Conservation (phyloP, 2,888 invertebrate genomes). For the Drosophila neonasuta region DNA sequence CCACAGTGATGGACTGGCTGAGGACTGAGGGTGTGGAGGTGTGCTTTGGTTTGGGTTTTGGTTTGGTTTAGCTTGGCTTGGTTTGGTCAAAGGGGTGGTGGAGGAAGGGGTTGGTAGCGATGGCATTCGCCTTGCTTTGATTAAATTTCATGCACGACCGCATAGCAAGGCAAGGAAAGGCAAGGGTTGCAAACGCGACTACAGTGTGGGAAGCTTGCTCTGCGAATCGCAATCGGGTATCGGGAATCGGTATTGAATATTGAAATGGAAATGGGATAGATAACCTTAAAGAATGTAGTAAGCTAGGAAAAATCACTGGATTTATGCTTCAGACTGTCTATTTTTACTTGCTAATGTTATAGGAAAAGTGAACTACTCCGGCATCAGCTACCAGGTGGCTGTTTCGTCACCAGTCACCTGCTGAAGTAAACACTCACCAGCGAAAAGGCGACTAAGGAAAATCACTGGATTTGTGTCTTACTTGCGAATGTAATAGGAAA, state of each 20-base stretch:
- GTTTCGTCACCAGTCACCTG: no score
- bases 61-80: no score
- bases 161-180: slow-evolving; percentile 52
- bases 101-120: slow-evolving; percentile 1
- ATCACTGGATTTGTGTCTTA: no score
- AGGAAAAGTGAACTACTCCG: no score
- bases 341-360: no score
- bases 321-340: no score
- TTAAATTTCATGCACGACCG: slow-evolving; percentile 77
- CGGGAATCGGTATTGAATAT: slow-evolving; percentile 22
- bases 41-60: no score
- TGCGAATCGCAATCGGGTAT: slow-evolving; percentile 23
- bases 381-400: no score
- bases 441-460: neutral
- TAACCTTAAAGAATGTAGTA: neutral
- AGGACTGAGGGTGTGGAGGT: slow-evolving; percentile 32
- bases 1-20: slow-evolving; percentile 59
- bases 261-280: slow-evolving; percentile 39
- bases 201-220: slow-evolving; percentile 19
- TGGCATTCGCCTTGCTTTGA: slow-evolving; percentile 61
- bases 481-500: no score
- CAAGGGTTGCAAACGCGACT: slow-evolving; percentile 36
- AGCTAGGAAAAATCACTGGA: no score
- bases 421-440: no score
- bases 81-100: no score